Evolutionary conservation across 2,888 invertebrate genomes (phyloP), one percentile per base, ranked within the genome.

Genomic region (Tiliacea citrago): DNA sequence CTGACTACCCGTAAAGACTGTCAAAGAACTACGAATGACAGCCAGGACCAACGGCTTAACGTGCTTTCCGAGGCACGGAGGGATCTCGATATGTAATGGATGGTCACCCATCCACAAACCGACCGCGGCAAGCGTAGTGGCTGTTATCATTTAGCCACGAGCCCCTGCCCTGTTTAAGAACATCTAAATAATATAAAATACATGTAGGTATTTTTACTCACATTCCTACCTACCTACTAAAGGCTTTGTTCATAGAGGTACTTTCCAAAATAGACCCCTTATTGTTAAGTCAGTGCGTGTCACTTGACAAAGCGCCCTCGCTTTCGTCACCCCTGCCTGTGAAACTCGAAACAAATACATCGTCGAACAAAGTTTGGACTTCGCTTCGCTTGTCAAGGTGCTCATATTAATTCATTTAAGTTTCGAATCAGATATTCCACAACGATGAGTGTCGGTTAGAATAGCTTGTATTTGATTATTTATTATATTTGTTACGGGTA

Each of bases 241-340:
- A 21, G 39, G 47, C 18, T 55, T 62, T 13, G 21, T 53, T 74
- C 47, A 53, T 51, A 57, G 12, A 49, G 51, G 24, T 63, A 60
- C 76, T 82, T 81, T 81, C 47, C 16, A 81, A 76, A 77, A 76
- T 9, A 79, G 35, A 51, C 8, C 67, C 62, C 51, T 68, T 42
- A 58, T 58, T 79, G 83, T 78, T 57, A 53, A 62, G 63, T 79
- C 57, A 78, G 47, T 79, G 70, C 79, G 79, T 83, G 71, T 83
- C 83, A 79, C 79, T 71, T 71, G 49, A 67, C 72, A 79, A 79
- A 83, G 79, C 51, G 12, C 53, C 72, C 70, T 42, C 51, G 29
- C 61, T 82, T 82, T 63, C 58, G 47, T 71, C 67, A 62, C 83
- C 83, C 57, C 79, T 82, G 61, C 63, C 16, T 53, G 29, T 67